phyloP scores from a whole-genome alignment of 2,113 vertebrate species.

The Megaptera novaeangliae region DNA sequence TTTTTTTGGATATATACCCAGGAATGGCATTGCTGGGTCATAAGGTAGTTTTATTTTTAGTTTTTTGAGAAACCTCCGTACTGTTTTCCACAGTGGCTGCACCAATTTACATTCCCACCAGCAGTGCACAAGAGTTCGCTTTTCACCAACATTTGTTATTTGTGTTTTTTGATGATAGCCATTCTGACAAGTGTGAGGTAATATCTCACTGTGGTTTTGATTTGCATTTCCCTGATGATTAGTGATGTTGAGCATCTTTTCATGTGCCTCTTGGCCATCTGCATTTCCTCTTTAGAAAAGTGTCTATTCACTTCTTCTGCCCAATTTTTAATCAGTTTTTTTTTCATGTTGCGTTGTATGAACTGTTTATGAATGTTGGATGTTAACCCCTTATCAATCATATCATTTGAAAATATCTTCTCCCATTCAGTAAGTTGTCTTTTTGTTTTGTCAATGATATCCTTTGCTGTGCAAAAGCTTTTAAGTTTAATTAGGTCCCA shows the following conservation, averaged over 20 bases:
- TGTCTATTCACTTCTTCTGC: background rate
- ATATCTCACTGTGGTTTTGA: too few relatives aligned
- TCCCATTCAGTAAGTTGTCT: background rate
- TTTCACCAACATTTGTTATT: too few relatives aligned
- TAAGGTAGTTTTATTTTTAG: background rate
- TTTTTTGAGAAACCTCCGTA: background rate
- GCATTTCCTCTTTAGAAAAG: too few relatives aligned
- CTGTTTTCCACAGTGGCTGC: background rate
- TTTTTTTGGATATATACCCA: background rate
- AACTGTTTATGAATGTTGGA: background rate
- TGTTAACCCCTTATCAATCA: background rate
- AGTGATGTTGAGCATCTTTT: too few relatives aligned
- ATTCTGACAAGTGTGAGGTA: too few relatives aligned
- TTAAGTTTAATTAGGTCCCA: background rate
- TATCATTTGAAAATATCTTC: background rate
- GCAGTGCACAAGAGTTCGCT: too few relatives aligned
- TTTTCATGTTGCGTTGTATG: background rate
- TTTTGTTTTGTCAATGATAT: background rate
- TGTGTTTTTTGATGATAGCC: too few relatives aligned
- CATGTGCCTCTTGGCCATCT: too few relatives aligned
- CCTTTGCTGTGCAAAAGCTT: background rate
- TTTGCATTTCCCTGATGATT: too few relatives aligned
- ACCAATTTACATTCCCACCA: too few relatives aligned
- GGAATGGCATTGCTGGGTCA: background rate
- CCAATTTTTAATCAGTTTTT: background rate